Percentiles rank a stretch among this genome's conserved stretches.
Evolutionary conservation across 2,888 invertebrate genomes (phyloP).

Genomic region (Drosophila macrothrix): DNA sequence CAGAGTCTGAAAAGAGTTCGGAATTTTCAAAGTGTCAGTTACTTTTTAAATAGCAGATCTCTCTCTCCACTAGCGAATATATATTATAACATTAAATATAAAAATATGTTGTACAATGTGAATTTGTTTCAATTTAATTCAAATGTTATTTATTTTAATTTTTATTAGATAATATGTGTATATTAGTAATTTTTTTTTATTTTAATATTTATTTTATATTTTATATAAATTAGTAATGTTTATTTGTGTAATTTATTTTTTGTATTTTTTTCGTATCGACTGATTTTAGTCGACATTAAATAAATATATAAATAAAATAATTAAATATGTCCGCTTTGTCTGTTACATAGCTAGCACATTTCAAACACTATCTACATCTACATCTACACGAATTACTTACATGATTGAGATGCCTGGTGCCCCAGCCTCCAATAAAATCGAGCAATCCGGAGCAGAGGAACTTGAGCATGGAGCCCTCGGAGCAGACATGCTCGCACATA

Average conservation of each 20-base stretch:
- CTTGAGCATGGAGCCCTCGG: conserved; percentile 84
- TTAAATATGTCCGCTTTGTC: no score
- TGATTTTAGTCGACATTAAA: no score
- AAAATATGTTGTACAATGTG: not conserved
- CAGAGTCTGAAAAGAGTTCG: conserved; percentile 86
- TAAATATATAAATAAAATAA: no score
- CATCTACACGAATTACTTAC: no score
- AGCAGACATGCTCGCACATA: conserved; percentile 86
- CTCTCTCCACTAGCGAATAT: not conserved
- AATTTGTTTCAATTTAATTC: not conserved
- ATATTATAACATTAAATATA: not conserved
- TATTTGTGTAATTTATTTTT: no score
- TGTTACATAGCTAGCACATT: no score
- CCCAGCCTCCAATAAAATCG: conserved; percentile 83
- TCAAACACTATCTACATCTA: no score
- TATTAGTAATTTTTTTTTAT: no score
- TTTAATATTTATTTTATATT: no score
- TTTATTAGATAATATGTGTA: no score
- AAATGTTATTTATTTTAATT: not conserved
- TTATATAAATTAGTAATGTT: no score
- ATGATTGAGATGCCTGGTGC: conserved; percentile 81
- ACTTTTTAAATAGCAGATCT: not conserved
- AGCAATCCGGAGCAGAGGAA: conserved; percentile 80
- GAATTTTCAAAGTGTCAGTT: not conserved
- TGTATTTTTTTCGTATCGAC: no score